Conservation (phyloP, 2,888 invertebrate genomes). For the Patella pellucida region DNA sequence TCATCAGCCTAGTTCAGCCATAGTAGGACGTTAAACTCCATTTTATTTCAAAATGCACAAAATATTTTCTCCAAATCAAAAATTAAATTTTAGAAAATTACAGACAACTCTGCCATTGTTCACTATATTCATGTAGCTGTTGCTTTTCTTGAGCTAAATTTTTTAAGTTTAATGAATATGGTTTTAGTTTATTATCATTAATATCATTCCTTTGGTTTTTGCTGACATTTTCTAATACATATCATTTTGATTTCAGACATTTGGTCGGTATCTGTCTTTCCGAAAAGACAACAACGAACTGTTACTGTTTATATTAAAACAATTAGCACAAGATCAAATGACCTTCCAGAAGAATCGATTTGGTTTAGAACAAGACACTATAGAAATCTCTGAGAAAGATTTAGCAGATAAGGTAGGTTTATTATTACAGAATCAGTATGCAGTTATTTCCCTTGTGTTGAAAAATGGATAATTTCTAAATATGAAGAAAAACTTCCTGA, state of each 20-base stretch:
- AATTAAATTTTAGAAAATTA: no score
- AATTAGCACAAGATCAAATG: conserved; percentile 91
- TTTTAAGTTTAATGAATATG: no score
- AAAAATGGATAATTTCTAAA: no score
- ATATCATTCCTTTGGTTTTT: no score
- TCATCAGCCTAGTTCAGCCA: not conserved
- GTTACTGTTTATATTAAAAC: conserved; percentile 92
- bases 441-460: not conserved
- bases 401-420: conserved; percentile 79
- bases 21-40: not conserved
- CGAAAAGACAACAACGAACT: conserved; percentile 97
- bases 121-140: no score
- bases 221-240: no score
- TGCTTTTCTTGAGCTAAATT: no score
- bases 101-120: no score
- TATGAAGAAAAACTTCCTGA: no score
- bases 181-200: no score
- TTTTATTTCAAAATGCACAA: not conserved
- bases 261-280: conserved; percentile 92
- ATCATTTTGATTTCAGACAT: conserved; percentile 77
- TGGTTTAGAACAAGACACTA: conserved; percentile 75
- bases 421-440: not conserved
- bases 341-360: conserved; percentile 77
- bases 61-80: no score
- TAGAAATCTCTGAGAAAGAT: conserved; percentile 90